Conservation (phyloP, 2,797 vertebrate genomes). For the Bradypodion ventrale region DNA sequence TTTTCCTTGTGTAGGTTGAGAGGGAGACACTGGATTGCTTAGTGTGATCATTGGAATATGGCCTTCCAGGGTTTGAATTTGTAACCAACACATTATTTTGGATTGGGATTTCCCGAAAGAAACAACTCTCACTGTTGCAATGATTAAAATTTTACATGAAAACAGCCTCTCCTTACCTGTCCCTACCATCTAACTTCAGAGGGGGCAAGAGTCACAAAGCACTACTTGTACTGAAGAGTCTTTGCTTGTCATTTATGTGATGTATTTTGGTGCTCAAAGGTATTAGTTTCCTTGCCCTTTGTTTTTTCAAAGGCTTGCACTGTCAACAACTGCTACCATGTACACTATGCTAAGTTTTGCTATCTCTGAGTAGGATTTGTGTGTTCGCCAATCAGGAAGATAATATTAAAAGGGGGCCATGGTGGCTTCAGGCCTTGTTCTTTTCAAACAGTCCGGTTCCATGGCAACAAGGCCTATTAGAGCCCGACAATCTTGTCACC, state of each 20-base stretch:
- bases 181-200: slow-evolving; percentile 1
- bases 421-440: slow-evolving; percentile 62
- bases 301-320: slow-evolving; percentile 61
- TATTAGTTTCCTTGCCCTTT: slow-evolving; percentile 63
- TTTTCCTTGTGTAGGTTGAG: not conserved
- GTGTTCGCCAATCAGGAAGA: slow-evolving; percentile 54
- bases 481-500: slow-evolving; percentile 77
- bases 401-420: slow-evolving; percentile 62
- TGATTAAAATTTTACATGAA: not conserved
- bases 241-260: slow-evolving; percentile 56
- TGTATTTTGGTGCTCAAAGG: slow-evolving; percentile 54
- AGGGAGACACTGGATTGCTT: too few relatives aligned
- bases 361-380: slow-evolving; percentile 66
- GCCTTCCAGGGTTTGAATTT: not conserved
- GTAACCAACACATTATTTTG: not conserved
- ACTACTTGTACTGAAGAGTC: slow-evolving; percentile 60
- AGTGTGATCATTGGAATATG: not conserved
- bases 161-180: slow-evolving; percentile 31
- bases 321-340: slow-evolving; percentile 68
- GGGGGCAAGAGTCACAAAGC: slow-evolving; percentile 58
- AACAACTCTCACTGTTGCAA: slow-evolving; percentile 39
- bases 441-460: slow-evolving; percentile 74
- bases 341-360: slow-evolving; percentile 57
- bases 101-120: slow-evolving; percentile 22
- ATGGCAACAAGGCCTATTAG: slow-evolving; percentile 75